phyloP scores from a whole-genome alignment of 1,140 invertebrate species.

The Hetaerina americana region DNA sequence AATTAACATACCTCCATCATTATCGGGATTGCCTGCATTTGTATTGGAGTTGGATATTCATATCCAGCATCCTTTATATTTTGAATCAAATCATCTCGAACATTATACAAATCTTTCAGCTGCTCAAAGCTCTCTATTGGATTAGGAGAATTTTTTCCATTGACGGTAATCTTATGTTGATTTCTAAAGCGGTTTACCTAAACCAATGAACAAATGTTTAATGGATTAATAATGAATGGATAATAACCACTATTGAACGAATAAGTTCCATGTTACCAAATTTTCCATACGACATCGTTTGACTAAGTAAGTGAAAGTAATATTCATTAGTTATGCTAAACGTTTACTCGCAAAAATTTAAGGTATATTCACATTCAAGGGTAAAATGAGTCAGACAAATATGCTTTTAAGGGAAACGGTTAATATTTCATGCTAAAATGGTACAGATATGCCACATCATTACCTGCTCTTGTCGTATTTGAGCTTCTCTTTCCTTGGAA shows the following conservation, averaged over 20 bases:
- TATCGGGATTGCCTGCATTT: slow-evolving; percentile 85
- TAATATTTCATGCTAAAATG: slow-evolving; percentile 9
- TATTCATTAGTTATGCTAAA: background rate
- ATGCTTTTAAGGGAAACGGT: too few species aligned
- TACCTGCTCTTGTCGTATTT: slow-evolving; percentile 36
- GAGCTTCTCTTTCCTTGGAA: slow-evolving; percentile 19
- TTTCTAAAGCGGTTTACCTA: slow-evolving; percentile 64
- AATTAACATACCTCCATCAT: slow-evolving; percentile 58
- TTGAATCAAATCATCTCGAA: slow-evolving; percentile 46
- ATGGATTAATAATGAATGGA: slow-evolving; percentile 9
- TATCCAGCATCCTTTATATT: slow-evolving; percentile 68
- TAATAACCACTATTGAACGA: background rate
- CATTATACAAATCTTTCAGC: slow-evolving; percentile 38
- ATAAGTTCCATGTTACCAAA: slow-evolving; percentile 7
- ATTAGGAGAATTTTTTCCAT: slow-evolving; percentile 59
- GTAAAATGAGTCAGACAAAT: background rate
- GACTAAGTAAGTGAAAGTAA: background rate
- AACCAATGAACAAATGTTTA: slow-evolving; percentile 16
- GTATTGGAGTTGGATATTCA: slow-evolving; percentile 74
- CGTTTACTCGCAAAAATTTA: background rate
- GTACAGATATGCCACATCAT: slow-evolving; percentile 12
- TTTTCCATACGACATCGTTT: too few species aligned
- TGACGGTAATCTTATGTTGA: slow-evolving; percentile 56
- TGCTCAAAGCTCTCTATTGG: slow-evolving; percentile 61
- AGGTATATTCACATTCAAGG: background rate